Evolutionary conservation across 2,888 invertebrate species (phyloP).

Genomic region (Helleia helle): DNA sequence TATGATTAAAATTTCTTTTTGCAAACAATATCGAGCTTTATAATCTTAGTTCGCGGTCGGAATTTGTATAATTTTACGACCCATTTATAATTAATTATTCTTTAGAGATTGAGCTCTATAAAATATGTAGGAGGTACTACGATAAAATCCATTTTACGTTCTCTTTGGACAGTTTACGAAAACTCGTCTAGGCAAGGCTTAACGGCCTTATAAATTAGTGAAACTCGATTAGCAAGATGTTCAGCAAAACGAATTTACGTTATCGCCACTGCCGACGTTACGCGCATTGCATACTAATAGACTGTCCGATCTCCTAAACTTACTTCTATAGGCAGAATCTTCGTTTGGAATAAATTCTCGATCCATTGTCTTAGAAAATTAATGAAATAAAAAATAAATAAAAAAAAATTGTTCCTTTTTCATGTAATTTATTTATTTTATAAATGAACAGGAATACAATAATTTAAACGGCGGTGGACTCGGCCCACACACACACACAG

Average conservation of each 20-base stretch:
- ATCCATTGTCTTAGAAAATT: conserved; percentile 9
- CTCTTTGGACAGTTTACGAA: conserved; percentile 58
- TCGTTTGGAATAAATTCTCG: conserved; percentile 13
- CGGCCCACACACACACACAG: too few species aligned
- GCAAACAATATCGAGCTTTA: not conserved
- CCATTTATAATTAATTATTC: too few species aligned
- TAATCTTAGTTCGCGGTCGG: conserved; percentile 1
- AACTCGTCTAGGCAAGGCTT: conserved; percentile 27
- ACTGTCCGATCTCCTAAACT: conserved; percentile 47
- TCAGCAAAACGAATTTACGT: conserved; percentile 72
- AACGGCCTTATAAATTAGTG: conserved; percentile 72
- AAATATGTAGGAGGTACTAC: conserved; percentile 58
- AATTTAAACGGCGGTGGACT: too few species aligned
- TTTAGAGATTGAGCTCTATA: too few species aligned
- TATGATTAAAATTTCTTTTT: conserved; percentile 9
- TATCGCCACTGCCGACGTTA: conserved; percentile 60
- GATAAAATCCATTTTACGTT: conserved; percentile 65
- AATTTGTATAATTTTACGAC: too few species aligned
- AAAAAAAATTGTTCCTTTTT: too few species aligned
- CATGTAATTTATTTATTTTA: too few species aligned
- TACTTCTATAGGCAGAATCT: conserved; percentile 68
- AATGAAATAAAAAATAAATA: too few species aligned
- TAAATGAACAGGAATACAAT: too few species aligned
- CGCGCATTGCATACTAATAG: conserved; percentile 64
- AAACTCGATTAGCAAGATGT: conserved; percentile 73